Conservation (phyloP, 2,888 invertebrate genomes). For the Cenopis cana region DNA sequence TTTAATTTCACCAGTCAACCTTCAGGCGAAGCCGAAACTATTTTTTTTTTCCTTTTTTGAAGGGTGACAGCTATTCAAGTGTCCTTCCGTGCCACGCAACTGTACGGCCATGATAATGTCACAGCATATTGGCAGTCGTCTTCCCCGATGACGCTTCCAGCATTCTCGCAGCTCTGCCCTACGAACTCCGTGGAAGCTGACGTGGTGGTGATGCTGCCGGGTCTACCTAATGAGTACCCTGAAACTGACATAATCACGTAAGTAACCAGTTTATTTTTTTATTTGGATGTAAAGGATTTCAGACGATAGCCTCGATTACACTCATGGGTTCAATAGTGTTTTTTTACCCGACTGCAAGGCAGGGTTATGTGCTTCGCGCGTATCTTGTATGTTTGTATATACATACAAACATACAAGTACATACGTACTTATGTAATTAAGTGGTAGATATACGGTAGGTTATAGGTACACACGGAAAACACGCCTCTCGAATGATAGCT, state of each 20-base stretch:
- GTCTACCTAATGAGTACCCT: slow-evolving; percentile 53
- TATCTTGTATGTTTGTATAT: no score
- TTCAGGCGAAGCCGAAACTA: no score
- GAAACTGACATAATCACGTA: slow-evolving; percentile 60
- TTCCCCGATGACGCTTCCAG: slow-evolving; percentile 26
- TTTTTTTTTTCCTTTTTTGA: neutral
- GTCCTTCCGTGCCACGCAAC: slow-evolving; percentile 61
- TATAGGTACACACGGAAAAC: no score
- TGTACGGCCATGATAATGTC: slow-evolving; percentile 55
- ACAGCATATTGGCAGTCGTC: slow-evolving; percentile 53
- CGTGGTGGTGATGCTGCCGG: slow-evolving; percentile 53
- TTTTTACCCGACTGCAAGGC: no score
- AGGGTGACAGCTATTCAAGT: slow-evolving; percentile 56
- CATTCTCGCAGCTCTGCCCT: slow-evolving; percentile 46
- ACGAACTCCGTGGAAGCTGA: slow-evolving; percentile 44
- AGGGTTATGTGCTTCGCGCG: no score
- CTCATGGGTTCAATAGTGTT: no score
- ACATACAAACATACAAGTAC: no score
- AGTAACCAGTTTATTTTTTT: slow-evolving; percentile 43
- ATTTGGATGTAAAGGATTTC: neutral
- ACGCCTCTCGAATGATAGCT: no score
- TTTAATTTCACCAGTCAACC: no score
- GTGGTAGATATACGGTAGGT: no score
- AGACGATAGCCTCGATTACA: no score
- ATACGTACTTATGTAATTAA: no score